Conservation (phyloP, 2,888 invertebrate genomes). For the Sepiola atlantica region DNA sequence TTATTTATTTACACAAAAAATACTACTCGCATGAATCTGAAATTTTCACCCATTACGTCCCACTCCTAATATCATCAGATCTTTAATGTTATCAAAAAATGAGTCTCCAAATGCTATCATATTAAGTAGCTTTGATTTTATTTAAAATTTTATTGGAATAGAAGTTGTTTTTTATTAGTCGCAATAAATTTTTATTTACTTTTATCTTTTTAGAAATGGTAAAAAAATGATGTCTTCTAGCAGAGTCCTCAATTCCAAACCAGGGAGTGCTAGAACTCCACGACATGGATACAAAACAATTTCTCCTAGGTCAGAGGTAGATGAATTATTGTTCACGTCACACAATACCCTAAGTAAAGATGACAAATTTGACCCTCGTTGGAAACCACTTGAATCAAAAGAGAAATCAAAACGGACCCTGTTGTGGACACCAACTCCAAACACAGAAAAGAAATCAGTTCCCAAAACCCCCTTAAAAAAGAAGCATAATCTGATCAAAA, state of each 20-base stretch:
- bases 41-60: no score
- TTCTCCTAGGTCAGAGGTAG: constrained; percentile 59
- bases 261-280: constrained; percentile 45
- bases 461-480: constrained; percentile 47
- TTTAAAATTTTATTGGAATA: no score
- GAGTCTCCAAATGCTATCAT: no score
- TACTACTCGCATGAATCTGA: no score
- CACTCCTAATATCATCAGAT: no score
- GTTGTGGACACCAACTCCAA: not conserved
- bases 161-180: not conserved
- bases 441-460: not conserved
- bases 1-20: no score
- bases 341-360: constrained; percentile 53
- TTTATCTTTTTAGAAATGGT: not conserved
- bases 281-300: constrained; percentile 60
- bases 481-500: constrained; percentile 60
- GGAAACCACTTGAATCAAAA: not conserved
- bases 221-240: not conserved
- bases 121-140: no score
- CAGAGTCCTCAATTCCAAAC: not conserved
- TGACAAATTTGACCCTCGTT: constrained; percentile 47
- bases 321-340: constrained; percentile 64
- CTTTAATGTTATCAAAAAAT: no score
- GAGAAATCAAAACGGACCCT: not conserved
- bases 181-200: not conserved